phyloP scores from a whole-genome alignment of 92 coral and sea anemone species.

The Anthopleura xanthogrammica region DNA sequence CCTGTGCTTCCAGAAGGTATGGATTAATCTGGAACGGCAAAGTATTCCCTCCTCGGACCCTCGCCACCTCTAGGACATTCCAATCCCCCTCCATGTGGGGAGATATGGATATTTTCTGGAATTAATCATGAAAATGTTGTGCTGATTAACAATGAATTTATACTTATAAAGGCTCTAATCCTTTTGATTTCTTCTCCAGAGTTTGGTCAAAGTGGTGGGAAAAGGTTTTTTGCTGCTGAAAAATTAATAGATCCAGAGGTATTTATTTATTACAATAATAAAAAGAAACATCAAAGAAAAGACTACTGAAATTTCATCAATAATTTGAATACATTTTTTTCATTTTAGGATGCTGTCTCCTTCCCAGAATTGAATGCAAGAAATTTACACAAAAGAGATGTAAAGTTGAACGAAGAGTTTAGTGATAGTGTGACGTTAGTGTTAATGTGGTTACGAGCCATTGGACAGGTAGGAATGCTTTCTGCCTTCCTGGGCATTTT shows the following conservation, averaged over 20 bases:
- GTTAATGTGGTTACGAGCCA: slow-evolving; percentile 83
- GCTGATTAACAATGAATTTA: not conserved
- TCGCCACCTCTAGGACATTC: no score
- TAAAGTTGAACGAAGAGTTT: slow-evolving; percentile 64
- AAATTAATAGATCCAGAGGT: slow-evolving; percentile 73
- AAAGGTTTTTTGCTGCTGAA: slow-evolving; percentile 79
- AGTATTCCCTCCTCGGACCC: no score
- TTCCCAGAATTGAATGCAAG: slow-evolving; percentile 74
- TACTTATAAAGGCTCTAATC: not conserved
- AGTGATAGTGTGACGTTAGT: slow-evolving; percentile 69
- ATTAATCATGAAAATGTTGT: not conserved
- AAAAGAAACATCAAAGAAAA: no score
- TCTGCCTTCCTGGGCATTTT: not conserved
- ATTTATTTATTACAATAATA: not conserved
- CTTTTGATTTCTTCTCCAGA: slow-evolving; percentile 33
- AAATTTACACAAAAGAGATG: slow-evolving; percentile 51
- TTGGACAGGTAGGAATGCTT: slow-evolving; percentile 80
- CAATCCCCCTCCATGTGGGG: no score
- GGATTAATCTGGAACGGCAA: no score
- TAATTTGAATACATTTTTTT: not conserved
- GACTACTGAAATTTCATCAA: no score
- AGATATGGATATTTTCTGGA: not conserved
- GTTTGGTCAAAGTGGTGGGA: slow-evolving; percentile 81
- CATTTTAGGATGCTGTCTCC: slow-evolving; percentile 59
- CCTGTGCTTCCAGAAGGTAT: no score